These are phyloP conservation scores for Subanguina moxae DNA, from an alignment of 1,140 invertebrate genomes.

Conservation along the genomic window DNA sequence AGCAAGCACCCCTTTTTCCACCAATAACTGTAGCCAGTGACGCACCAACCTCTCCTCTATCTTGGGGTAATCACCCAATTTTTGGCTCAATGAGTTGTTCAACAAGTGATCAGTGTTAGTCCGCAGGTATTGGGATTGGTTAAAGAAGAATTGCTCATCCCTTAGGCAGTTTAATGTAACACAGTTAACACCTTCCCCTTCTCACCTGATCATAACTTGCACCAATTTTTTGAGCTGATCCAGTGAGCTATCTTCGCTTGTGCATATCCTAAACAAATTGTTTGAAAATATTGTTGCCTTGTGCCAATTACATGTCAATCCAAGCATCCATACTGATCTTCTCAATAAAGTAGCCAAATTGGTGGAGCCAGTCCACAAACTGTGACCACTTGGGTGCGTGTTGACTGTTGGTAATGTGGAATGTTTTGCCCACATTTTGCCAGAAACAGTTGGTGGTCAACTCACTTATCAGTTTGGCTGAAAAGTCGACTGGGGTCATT, in stretches of 20 bases:
- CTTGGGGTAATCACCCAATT: conserved; percentile 37
- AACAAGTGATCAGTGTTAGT: conserved; percentile 48
- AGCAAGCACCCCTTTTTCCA: conserved; percentile 25
- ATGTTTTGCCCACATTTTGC: conserved; percentile 61
- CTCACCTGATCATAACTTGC: conserved; percentile 42
- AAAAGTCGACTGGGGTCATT: conserved; percentile 65
- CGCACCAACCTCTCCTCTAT: conserved; percentile 41
- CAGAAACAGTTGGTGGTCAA: conserved; percentile 58
- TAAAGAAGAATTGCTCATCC: conserved; percentile 39
- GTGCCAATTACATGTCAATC: conserved; percentile 34
- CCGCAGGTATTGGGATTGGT: conserved; percentile 40
- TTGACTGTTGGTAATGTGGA: conserved; percentile 60
- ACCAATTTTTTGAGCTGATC: conserved; percentile 51
- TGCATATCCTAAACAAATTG: conserved; percentile 30
- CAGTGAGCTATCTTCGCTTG: conserved; percentile 28
- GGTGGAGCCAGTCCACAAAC: conserved; percentile 45
- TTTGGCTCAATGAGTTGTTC: background rate
- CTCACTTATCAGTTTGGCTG: conserved; percentile 60
- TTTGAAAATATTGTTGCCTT: background rate
- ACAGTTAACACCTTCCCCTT: background rate
- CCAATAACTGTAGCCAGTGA: conserved; percentile 39
- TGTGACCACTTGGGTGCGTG: conserved; percentile 40
- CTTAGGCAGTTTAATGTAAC: conserved; percentile 23
- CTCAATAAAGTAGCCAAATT: conserved; percentile 40
- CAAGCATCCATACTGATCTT: conserved; percentile 30